A percentile compares a stretch with the other conserved stretches of the same genome.
phyloP scores from a whole-genome alignment of 2,113 vertebrate species.

The Balaeniceps rex region DNA sequence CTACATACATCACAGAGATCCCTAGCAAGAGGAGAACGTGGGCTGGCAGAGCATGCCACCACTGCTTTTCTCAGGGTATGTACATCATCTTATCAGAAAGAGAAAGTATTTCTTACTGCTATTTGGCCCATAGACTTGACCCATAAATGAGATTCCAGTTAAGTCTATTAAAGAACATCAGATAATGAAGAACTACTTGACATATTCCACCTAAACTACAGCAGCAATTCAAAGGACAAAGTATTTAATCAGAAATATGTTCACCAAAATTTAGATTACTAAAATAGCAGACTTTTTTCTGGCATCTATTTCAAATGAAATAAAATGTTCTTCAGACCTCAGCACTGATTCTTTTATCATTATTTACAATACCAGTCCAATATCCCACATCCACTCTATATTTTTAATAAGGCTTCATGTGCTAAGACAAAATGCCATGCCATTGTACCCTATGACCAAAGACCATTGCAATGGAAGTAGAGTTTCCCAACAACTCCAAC shows the following conservation, averaged over 20 bases:
- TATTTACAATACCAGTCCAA: background rate
- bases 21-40: background rate
- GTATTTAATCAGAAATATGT: background rate
- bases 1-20: background rate
- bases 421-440: background rate
- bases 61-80: background rate
- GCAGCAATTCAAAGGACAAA: background rate
- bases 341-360: background rate
- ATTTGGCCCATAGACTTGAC: background rate
- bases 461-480: background rate
- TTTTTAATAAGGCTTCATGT: background rate
- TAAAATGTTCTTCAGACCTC: background rate
- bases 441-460: background rate
- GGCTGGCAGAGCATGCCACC: background rate
- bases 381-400: background rate
- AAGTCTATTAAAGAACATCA: background rate
- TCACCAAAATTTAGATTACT: background rate
- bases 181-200: background rate
- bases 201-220: background rate
- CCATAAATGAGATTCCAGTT: background rate
- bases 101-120: background rate
- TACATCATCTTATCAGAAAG: background rate
- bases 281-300: background rate
- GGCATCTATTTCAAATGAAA: background rate
- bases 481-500: background rate